Base-by-base conservation (phyloP, 2,113 vertebrate species). In the Geococcyx californianus region DNA sequence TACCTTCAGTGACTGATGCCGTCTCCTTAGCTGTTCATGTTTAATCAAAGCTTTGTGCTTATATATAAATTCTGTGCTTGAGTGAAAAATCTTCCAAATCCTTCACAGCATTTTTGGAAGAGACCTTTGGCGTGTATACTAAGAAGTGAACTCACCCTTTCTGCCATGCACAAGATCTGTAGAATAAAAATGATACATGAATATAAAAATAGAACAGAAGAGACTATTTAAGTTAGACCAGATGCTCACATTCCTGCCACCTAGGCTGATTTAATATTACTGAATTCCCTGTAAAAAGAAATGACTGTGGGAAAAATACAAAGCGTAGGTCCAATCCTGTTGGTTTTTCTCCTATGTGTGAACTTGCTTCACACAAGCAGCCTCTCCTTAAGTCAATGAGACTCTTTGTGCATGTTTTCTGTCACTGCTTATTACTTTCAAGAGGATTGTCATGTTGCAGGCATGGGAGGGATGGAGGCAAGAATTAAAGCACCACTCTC, bases 171-270 rank as follows among this genome's bases (percentile, higher is more conserved):
- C 58, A 63, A 76, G 73, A 84, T 80, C 94, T 80, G 88, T 82
- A 63, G 95, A 96, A 93, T 96, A 91, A 95, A 94, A 95, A 95
- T 85, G 79, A 90, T 87, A 90, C 69, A 84, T 3, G 62, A 52
- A 45, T 95, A 82, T 94, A 97, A 97, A 97, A 97, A 97, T 96
- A 97, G 95, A 95, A 96, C 68, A 92, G 93, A 94, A 82, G 86
- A 91, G 84, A 70, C 93, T 95, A 97, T 94, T 95, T 96, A 79
- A 58, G 93, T 72, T 88, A 78, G 90, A 97, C 91, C 96, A 97
- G 93, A 93, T 97, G 95, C 92, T 97, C 93, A 81, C 67, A 95
- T 79, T 97, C 88, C 93, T 94, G 93, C 91, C 93, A 93, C 91
- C 88, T 90, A 93, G 89, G 75, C 66, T 83, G 93, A 88, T 96